Conservation (phyloP, 2,113 vertebrate genomes). For the Laterallus jamaicensis region DNA sequence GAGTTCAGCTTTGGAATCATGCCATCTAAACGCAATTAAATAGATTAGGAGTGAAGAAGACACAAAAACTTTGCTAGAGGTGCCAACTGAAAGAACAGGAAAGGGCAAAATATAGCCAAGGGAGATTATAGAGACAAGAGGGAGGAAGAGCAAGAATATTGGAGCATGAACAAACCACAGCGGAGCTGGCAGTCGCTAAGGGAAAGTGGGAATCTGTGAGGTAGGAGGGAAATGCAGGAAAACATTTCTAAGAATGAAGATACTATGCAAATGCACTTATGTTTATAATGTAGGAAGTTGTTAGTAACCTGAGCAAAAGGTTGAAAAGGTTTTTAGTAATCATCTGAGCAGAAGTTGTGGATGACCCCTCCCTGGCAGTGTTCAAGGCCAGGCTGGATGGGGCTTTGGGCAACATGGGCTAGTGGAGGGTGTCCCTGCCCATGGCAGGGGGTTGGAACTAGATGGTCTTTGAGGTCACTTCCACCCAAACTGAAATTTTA, state of each 20-base stretch:
- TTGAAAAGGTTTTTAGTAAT: background rate
- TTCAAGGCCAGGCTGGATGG: too few relatives aligned
- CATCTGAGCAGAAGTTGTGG: too few relatives aligned
- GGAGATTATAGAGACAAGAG: background rate
- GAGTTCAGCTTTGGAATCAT: conserved; percentile 19
- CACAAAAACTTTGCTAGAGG: background rate
- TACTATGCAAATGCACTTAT: background rate
- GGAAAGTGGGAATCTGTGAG: background rate
- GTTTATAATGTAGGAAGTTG: background rate
- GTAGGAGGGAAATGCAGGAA: background rate
- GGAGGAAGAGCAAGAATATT: background rate
- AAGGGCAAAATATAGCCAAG: background rate
- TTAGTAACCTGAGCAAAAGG: background rate
- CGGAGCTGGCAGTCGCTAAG: background rate
- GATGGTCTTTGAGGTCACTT: too few relatives aligned
- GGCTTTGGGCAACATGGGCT: too few relatives aligned
- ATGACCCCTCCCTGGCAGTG: too few relatives aligned
- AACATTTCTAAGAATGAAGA: background rate
- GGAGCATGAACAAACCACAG: background rate
- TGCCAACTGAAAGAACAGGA: conserved; percentile 9
- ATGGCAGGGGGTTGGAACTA: too few relatives aligned
- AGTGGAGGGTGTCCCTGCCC: too few relatives aligned
- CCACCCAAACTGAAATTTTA: too few relatives aligned
- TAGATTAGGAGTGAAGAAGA: background rate
- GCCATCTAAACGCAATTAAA: conserved; percentile 37